Conservation (phyloP, 2,888 invertebrate species). For the Psylliodes chrysocephalus region DNA sequence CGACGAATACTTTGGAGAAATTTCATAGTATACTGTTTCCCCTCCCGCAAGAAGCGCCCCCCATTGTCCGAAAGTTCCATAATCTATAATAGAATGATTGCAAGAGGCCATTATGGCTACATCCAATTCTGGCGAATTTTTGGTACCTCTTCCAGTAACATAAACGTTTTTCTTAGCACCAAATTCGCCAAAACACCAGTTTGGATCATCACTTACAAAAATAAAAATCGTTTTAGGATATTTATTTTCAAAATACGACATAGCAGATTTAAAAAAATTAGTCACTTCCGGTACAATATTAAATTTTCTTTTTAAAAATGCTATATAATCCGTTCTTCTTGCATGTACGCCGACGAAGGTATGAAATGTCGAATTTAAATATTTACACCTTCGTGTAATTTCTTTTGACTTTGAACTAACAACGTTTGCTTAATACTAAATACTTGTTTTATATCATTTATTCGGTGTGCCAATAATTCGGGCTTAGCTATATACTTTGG, state of each 20-base stretch:
- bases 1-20: constrained; percentile 60
- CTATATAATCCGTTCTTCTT: constrained; percentile 69
- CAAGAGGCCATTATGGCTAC: constrained; percentile 66
- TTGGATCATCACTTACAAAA: constrained; percentile 65
- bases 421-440: constrained; percentile 67
- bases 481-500: constrained; percentile 68
- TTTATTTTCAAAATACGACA: constrained; percentile 63
- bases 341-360: constrained; percentile 69
- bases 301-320: constrained; percentile 67
- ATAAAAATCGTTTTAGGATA: constrained; percentile 62
- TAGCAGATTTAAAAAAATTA: constrained; percentile 63
- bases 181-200: constrained; percentile 64
- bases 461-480: constrained; percentile 68
- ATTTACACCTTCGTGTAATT: constrained; percentile 40
- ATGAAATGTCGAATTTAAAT: constrained; percentile 8
- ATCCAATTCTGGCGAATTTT: constrained; percentile 62
- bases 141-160: constrained; percentile 58
- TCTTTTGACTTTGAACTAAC: constrained; percentile 63
- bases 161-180: constrained; percentile 59
- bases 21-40: constrained; percentile 64
- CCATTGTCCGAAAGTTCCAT: constrained; percentile 67
- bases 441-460: constrained; percentile 69
- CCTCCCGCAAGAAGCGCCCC: constrained; percentile 66
- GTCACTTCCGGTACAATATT: constrained; percentile 61
- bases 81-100: constrained; percentile 68